Evolutionary conservation across 2,888 invertebrate genomes (phyloP), one percentile per base, ranked within the genome.

Genomic region (Mythimna vitellina): DNA sequence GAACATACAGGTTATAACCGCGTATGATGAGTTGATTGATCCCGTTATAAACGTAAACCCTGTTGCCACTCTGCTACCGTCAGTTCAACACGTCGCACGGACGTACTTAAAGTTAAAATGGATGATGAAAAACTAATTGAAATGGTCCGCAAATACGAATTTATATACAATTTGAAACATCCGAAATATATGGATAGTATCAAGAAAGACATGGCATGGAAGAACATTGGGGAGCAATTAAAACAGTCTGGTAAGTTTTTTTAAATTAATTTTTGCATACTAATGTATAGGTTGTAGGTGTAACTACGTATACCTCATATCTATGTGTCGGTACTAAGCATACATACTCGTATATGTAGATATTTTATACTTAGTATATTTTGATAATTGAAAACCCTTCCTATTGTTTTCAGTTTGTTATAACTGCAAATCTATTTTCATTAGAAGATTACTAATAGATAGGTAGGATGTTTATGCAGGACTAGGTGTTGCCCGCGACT

Each of bases 151-250:
- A 57, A 57, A 9, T 57, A 57, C 17, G 57, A 57, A 29, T 57
- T 57, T 57, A 5, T 57, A 57, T 57, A 57, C n/a, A 57, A 57
- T 20, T 57, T 57, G 20, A 29, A 57, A 57, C 57, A 57, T 57
- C 57, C 32, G 10, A 57, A 57, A 17, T 57, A 57, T 57, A 57
- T 57, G 57, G 57, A 57, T n/a, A 32, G 32, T 32, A 9, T 20
- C 29, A 57, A 57, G 25, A 57, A 57, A 57, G 57, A 57, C 8
- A 20, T 9, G 10, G 57, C 57, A 17, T 57, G 57, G 57, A 57
- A 57, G 57, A 32, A 32, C 6, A 32, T 57, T 57, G 29, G 29
- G 32, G 57, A 32, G 7, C 32, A 57, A 32, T 32, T 57, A 57
- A 57, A 57, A 32, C 57, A 57, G 32, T 29, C 32, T 6, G 32